phyloP scores from a whole-genome alignment of 2,113 vertebrate genomes.

The Zapus hudsonius region DNA sequence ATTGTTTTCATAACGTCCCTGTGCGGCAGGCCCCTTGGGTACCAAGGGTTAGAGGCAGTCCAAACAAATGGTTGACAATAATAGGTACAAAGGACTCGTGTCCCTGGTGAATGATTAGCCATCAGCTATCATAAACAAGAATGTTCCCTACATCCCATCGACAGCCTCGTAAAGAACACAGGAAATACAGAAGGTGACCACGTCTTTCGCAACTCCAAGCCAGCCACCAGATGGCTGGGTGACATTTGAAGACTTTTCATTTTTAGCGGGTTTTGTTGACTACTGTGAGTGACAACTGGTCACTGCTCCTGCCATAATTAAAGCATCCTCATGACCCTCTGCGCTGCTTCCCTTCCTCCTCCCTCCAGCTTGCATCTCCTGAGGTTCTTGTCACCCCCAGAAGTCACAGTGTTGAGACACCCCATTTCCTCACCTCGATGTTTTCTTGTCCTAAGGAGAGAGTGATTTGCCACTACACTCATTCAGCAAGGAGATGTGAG shows the following conservation, averaged over 20 bases:
- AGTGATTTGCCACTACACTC: background rate
- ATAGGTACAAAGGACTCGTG: slow-evolving; percentile 83
- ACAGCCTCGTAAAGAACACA: slow-evolving; percentile 62
- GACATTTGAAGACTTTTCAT: background rate
- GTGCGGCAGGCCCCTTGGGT: slow-evolving; percentile 13
- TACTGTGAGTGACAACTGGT: background rate
- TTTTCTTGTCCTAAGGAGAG: background rate
- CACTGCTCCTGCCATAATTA: accelerated
- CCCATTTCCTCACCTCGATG: accelerated
- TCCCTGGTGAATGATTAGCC: slow-evolving; percentile 85
- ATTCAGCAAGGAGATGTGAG: background rate
- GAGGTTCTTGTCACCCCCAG: background rate
- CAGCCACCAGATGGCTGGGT: background rate
- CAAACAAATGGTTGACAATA: slow-evolving; percentile 66
- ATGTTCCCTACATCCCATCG: slow-evolving; percentile 77
- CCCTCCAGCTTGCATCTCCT: background rate
- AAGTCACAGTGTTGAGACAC: no score
- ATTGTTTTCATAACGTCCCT: slow-evolving; percentile 69
- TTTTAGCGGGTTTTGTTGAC: background rate
- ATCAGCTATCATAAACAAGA: slow-evolving; percentile 79
- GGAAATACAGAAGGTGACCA: background rate
- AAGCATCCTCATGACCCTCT: no score
- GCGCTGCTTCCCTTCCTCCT: background rate
- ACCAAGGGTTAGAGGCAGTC: slow-evolving; percentile 69
- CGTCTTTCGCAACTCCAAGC: background rate